Conservation (phyloP, 2,797 vertebrate genomes). For the Esox lucius region DNA sequence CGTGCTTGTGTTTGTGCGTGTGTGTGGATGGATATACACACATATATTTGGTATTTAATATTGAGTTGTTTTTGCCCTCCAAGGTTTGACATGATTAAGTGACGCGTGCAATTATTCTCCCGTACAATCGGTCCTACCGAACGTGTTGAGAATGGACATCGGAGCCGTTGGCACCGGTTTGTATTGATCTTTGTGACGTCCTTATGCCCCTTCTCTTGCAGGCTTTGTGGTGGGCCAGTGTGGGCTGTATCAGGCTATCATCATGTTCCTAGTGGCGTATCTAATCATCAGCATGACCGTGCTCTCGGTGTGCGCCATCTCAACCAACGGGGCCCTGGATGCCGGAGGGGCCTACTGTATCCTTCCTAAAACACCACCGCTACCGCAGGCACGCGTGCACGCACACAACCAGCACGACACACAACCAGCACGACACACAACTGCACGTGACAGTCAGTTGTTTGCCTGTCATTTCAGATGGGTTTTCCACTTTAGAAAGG, state of each 20-base stretch:
- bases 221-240: conserved; percentile 84
- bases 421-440: conserved; percentile 3
- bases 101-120: too few species aligned
- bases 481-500: neutral
- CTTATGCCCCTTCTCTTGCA: conserved; percentile 20
- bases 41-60: too few species aligned
- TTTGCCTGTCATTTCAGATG: neutral
- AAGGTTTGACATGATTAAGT: too few species aligned
- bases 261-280: conserved; percentile 87
- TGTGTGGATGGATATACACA: too few species aligned
- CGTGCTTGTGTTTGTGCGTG: too few species aligned
- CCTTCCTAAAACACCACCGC: conserved; percentile 52
- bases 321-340: conserved; percentile 89
- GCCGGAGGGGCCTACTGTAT: conserved; percentile 93
- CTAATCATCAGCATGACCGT: conserved; percentile 92
- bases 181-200: neutral
- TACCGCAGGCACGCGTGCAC: neutral
- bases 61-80: too few species aligned
- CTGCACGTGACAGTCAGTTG: neutral
- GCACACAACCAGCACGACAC: neutral
- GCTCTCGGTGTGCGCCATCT: conserved; percentile 88
- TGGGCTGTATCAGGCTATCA: conserved; percentile 83
- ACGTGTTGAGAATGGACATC: too few species aligned
- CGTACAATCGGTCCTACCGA: too few species aligned
- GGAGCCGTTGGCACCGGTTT: too few species aligned